These are phyloP conservation scores for Leptinotarsa juncta DNA, from an alignment of 2,888 invertebrate genomes.

Conservation along the genomic window DNA sequence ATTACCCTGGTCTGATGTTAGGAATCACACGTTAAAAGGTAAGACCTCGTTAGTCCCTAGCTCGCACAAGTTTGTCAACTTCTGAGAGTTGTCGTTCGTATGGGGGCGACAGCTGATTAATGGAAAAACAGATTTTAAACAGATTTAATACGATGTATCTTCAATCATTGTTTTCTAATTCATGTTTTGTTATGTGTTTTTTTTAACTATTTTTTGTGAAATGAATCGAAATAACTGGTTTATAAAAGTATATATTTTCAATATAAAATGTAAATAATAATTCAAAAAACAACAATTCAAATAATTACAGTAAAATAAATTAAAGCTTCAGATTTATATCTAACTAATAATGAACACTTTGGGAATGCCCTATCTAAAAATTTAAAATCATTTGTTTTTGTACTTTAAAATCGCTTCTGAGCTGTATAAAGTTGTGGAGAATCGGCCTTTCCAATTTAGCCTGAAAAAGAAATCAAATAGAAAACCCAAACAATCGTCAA, in stretches of 20 bases:
- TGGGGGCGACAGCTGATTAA: no score
- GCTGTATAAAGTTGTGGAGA: conserved; percentile 91
- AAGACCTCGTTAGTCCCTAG: no score
- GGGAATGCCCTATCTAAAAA: conserved; percentile 39
- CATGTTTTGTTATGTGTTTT: no score
- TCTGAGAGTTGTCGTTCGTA: no score
- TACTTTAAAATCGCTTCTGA: conserved; percentile 93
- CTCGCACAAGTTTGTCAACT: no score
- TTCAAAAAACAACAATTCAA: background rate
- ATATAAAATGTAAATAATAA: conserved; percentile 9
- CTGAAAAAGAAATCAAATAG: conserved; percentile 70
- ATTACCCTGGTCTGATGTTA: no score
- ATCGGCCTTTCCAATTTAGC: conserved; percentile 90
- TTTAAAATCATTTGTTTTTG: conserved; percentile 71
- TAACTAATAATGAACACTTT: background rate
- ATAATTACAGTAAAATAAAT: conserved; percentile 23
- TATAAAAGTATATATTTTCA: background rate
- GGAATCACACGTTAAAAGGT: no score
- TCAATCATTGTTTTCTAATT: no score
- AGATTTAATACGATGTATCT: no score
- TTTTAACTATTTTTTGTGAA: background rate
- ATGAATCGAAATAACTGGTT: background rate
- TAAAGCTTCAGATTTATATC: conserved; percentile 14
- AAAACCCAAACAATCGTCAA: conserved; percentile 33
- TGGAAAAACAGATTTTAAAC: no score